phyloP scores from a whole-genome alignment of 2,797 vertebrate species.

The Rhinogobio ventralis region DNA sequence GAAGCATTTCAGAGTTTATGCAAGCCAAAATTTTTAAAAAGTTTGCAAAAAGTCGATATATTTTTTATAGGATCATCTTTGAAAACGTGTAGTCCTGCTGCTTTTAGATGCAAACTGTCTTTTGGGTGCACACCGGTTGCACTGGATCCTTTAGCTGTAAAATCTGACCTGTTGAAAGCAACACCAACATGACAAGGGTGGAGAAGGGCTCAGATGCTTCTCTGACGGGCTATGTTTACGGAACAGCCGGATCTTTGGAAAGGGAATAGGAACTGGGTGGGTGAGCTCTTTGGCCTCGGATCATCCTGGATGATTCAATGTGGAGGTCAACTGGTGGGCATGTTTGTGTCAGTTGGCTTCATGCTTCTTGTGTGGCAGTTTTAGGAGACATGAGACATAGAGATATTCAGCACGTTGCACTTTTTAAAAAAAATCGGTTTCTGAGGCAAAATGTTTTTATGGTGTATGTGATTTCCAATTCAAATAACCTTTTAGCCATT shows the following conservation, averaged over 20 bases:
- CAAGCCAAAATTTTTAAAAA: neutral
- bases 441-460: neutral
- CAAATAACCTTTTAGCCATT: neutral
- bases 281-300: slow-evolving; percentile 24
- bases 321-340: slow-evolving; percentile 56
- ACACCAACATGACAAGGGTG: slow-evolving; percentile 7
- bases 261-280: slow-evolving; percentile 39
- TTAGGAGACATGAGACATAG: slow-evolving; percentile 14
- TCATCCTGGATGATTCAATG: slow-evolving; percentile 36
- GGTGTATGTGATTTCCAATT: neutral
- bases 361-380: slow-evolving; percentile 27
- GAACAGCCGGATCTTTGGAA: slow-evolving; percentile 44
- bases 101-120: neutral
- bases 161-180: slow-evolving; percentile 42
- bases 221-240: slow-evolving; percentile 40
- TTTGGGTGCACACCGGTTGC: neutral
- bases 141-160: slow-evolving; percentile 11
- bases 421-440: neutral
- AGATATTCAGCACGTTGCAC: neutral
- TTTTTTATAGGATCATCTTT: neutral
- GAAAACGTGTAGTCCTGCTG: neutral
- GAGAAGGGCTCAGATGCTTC: slow-evolving; percentile 36
- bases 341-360: slow-evolving; percentile 48
- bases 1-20: neutral
- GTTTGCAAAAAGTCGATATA: no score